A percentile compares a stretch with the other conserved stretches of the same genome.
phyloP scores from a whole-genome alignment of 2,797 vertebrate genomes.

The Acanthornis magna region DNA sequence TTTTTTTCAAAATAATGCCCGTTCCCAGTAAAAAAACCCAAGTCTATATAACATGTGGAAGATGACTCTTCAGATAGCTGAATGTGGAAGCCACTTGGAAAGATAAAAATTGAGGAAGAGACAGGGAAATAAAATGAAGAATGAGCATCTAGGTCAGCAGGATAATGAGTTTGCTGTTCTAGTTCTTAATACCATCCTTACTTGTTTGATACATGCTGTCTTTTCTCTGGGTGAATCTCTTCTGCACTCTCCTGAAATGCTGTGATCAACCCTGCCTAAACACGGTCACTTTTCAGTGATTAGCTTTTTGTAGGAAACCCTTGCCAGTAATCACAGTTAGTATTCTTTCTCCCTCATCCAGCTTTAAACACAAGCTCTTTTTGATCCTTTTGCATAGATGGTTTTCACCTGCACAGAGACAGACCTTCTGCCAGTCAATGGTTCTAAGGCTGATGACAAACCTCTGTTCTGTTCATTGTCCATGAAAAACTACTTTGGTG shows the following conservation, averaged over 20 bases:
- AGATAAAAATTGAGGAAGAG: background rate
- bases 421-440: background rate
- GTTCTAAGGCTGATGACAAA: background rate
- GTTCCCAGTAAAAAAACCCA: background rate
- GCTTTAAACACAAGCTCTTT: background rate
- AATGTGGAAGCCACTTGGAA: background rate
- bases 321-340: background rate
- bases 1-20: background rate
- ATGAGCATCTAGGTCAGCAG: background rate
- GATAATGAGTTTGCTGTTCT: background rate
- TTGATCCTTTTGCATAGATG: background rate
- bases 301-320: background rate
- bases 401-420: background rate
- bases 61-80: background rate
- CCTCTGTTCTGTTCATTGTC: rapidly evolving
- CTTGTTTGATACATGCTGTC: background rate
- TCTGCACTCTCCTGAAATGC: background rate
- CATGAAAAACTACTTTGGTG: background rate
- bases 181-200: background rate
- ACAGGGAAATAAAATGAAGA: background rate
- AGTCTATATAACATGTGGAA: background rate
- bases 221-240: background rate
- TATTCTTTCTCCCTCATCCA: background rate
- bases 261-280: background rate
- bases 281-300: background rate